These are phyloP conservation scores for Podarcis cretensis DNA, from an alignment of 2,113 vertebrate genomes.

Conservation along the genomic window DNA sequence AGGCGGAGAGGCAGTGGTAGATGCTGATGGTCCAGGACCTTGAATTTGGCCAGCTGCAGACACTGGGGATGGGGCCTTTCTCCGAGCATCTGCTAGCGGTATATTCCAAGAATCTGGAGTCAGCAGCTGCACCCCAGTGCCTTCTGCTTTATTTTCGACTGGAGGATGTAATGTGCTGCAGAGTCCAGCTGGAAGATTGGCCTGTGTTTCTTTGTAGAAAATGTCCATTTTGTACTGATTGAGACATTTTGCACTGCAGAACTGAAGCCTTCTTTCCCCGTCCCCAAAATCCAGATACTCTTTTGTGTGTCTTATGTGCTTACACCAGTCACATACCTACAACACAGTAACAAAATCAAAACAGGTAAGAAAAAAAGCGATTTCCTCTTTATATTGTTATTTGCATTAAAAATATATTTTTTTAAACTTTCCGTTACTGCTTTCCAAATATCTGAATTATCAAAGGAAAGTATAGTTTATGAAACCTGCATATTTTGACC, in stretches of 20 bases:
- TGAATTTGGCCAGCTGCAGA: constrained; percentile 84
- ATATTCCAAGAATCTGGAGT: constrained; percentile 99
- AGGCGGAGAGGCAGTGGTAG: constrained; percentile 89
- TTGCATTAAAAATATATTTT: constrained; percentile 46
- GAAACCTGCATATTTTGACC: no score
- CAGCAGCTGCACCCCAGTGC: constrained; percentile 92
- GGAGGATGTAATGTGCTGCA: constrained; percentile 89
- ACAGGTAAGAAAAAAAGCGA: constrained; percentile 75
- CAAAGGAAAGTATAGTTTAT: constrained; percentile 34
- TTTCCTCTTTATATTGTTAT: constrained; percentile 70
- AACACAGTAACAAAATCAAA: constrained; percentile 80
- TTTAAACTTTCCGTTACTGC: constrained; percentile 51
- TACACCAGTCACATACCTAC: constrained; percentile 99
- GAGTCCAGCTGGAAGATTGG: constrained; percentile 93
- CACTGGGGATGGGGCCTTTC: constrained; percentile 92
- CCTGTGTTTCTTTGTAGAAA: constrained; percentile 99
- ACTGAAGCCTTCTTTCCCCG: constrained; percentile 97
- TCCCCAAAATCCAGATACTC: constrained; percentile 99
- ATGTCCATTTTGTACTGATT: constrained; percentile 99
- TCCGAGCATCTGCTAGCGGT: constrained; percentile 90
- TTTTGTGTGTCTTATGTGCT: constrained; percentile 99
- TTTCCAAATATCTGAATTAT: constrained; percentile 57
- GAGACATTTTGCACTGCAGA: constrained; percentile 99
- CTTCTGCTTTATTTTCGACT: constrained; percentile 90
- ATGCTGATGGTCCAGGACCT: constrained; percentile 84